Evolutionary conservation across 2,797 vertebrate species (phyloP), one percentile per base, ranked within the genome.

Genomic region (Mastacembelus armatus): DNA sequence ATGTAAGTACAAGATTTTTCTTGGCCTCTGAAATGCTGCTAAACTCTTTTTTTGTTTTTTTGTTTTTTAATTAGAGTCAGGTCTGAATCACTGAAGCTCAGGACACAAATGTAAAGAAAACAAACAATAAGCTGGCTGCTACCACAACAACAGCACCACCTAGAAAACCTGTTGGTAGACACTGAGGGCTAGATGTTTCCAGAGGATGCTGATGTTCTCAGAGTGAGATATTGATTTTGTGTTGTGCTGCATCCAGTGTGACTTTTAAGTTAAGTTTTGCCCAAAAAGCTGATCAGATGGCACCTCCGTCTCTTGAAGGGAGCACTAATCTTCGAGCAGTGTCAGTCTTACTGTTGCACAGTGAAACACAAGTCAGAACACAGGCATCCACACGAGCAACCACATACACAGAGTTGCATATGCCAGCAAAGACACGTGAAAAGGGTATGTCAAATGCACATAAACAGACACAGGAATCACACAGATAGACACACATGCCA

Each of bases 241-340:
- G 55, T 52, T 26, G 42, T 19, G 21, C n/a, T 21, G 18, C 48
- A 49, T n/a, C n/a, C n/a, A n/a, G n/a, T n/a, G n/a, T 29, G 54
- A 48, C 26, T 70, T 61, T 72, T 83, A n/a, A n/a, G 73, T 84
- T 65, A 65, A 60, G 48, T 78, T 79, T 80, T 67, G 76, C 68
- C 57, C 48, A 67, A 77, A 83, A 85, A 71, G 49, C 73, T 58
- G 36, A 71, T 73, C 81, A 92, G 87, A 65, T 89, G 76, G 85
- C 81, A 85, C 83, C 86, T 72, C 64, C 14, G 48, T 81, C 61
- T 77, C 80, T 89, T 78, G 16, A 63, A 81, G 77, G 80, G 61
- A 83, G 27, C 47, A 33, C 79, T 90, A 89, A 86, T 86, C 85
- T 87, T 86, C 77, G 65, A 69, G 78, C 47, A 54, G 51, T 81